These are phyloP conservation scores for Pogonomyrmex californicus DNA, from an alignment of 1,140 invertebrate species.

Conservation along the genomic window DNA sequence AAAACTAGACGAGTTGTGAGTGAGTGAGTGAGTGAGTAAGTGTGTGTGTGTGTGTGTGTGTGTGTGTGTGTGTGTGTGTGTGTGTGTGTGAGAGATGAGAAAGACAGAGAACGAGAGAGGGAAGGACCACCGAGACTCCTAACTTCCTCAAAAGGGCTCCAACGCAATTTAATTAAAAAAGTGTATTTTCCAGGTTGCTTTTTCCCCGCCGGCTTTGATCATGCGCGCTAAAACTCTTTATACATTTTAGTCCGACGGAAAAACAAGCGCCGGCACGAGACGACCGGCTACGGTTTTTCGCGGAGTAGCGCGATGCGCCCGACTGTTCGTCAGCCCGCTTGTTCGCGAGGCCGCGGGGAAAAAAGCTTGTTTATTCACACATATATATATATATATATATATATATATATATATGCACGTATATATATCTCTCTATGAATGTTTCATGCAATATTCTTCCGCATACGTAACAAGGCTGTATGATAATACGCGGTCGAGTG, in stretches of 20 bases:
- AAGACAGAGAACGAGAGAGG: not conserved
- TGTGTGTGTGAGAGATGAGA: not conserved
- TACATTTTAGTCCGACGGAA: conserved; percentile 43
- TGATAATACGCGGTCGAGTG: conserved; percentile 46
- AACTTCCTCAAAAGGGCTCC: conserved; percentile 59
- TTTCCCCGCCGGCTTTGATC: conserved; percentile 52
- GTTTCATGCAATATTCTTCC: conserved; percentile 70
- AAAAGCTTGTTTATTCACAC: conserved; percentile 36
- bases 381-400: conserved; percentile 13
- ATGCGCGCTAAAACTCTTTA: conserved; percentile 58
- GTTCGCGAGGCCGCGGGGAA: conserved; percentile 1
- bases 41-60: not conserved
- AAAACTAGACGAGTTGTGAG: conserved; percentile 40
- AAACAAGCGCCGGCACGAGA: conserved; percentile 37
- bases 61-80: not conserved
- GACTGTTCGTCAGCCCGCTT: conserved; percentile 13
- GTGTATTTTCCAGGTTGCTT: conserved; percentile 69
- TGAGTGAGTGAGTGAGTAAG: not conserved
- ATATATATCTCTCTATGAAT: conserved; percentile 57
- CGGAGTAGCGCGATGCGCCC: conserved; percentile 26
- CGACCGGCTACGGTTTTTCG: conserved; percentile 36
- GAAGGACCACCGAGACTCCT: conserved; percentile 41
- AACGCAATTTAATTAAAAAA: conserved; percentile 74
- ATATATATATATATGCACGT: not conserved
- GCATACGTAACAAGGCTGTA: conserved; percentile 63